phyloP scores from a whole-genome alignment of 2,797 vertebrate species.

The Betta splendens region DNA sequence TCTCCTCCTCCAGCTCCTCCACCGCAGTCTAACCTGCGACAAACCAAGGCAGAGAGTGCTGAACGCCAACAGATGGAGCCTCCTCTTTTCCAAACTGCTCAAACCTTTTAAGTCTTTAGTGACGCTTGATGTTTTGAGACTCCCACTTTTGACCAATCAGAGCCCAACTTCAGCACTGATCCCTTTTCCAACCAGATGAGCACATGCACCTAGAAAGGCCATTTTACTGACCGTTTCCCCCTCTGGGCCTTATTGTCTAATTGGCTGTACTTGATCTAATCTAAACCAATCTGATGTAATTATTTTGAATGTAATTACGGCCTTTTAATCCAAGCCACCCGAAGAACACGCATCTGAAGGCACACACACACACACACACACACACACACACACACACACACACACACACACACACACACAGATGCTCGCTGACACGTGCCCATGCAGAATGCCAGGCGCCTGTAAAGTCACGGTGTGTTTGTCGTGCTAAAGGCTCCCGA shows the following conservation, averaged over 20 bases:
- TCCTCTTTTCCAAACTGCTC: neutral
- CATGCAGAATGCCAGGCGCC: too few relatives aligned
- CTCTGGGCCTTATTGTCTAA: slow-evolving; percentile 31
- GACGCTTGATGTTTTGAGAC: too few relatives aligned
- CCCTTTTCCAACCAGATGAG: neutral
- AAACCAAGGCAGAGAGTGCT: slow-evolving; percentile 22
- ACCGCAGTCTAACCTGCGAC: slow-evolving; percentile 24
- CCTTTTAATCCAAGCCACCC: slow-evolving; percentile 38
- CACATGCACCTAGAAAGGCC: neutral
- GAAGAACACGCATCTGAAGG: slow-evolving; percentile 7
- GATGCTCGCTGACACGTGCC: too few relatives aligned
- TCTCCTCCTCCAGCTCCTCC: slow-evolving; percentile 22
- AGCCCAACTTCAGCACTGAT: too few relatives aligned
- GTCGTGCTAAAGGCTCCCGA: slow-evolving; percentile 68
- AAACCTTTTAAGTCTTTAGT: too few relatives aligned
- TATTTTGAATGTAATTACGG: slow-evolving; percentile 56
- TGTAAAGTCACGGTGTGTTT: slow-evolving; percentile 70
- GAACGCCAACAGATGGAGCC: slow-evolving; percentile 31
- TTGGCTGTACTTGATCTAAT: slow-evolving; percentile 55
- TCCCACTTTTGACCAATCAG: too few relatives aligned
- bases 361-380: neutral
- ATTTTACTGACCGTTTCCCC: slow-evolving; percentile 14
- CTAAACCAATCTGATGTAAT: slow-evolving; percentile 51
- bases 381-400: slow-evolving; percentile 27
- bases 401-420: slow-evolving; percentile 2